Percentiles rank a stretch among this genome's conserved stretches.
These are phyloP conservation scores for Drosophila vallismaia DNA, from an alignment of 2,888 invertebrate species.

Conservation along the genomic window DNA sequence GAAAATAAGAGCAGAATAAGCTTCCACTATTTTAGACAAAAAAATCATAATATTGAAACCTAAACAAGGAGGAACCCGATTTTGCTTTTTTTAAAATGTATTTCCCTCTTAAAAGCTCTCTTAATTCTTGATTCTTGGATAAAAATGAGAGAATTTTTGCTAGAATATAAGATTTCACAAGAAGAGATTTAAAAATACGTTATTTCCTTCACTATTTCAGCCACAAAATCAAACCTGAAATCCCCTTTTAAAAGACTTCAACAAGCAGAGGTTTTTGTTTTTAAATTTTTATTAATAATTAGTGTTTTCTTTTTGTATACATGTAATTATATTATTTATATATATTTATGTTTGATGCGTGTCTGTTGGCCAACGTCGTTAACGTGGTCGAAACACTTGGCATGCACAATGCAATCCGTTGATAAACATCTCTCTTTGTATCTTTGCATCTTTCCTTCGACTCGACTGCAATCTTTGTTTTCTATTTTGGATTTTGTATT, in stretches of 20 bases:
- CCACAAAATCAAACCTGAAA: neutral
- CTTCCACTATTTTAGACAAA: too few species aligned
- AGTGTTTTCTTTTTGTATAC: slow-evolving; percentile 70
- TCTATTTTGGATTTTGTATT: slow-evolving; percentile 2
- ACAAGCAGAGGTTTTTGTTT: slow-evolving; percentile 28
- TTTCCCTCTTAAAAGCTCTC: neutral
- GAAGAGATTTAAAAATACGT: neutral
- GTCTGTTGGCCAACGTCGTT: slow-evolving; percentile 31
- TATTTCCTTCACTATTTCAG: neutral
- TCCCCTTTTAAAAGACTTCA: neutral
- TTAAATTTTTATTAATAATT: slow-evolving; percentile 73
- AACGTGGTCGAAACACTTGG: slow-evolving; percentile 56
- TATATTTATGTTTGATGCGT: slow-evolving; percentile 57
- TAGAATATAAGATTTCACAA: neutral
- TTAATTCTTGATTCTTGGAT: neutral
- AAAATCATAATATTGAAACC: neutral
- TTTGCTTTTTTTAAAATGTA: neutral
- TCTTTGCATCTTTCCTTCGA: slow-evolving; percentile 23
- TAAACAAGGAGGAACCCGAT: neutral
- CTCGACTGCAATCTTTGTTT: neutral
- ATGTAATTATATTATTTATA: slow-evolving; percentile 67
- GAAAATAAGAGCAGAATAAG: too few species aligned
- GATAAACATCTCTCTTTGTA: slow-evolving; percentile 16
- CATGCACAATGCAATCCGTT: slow-evolving; percentile 47
- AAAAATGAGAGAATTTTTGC: neutral